These are phyloP conservation scores for Meloidogyne floridensis DNA, from an alignment of 1,140 invertebrate genomes.

Conservation along the genomic window DNA sequence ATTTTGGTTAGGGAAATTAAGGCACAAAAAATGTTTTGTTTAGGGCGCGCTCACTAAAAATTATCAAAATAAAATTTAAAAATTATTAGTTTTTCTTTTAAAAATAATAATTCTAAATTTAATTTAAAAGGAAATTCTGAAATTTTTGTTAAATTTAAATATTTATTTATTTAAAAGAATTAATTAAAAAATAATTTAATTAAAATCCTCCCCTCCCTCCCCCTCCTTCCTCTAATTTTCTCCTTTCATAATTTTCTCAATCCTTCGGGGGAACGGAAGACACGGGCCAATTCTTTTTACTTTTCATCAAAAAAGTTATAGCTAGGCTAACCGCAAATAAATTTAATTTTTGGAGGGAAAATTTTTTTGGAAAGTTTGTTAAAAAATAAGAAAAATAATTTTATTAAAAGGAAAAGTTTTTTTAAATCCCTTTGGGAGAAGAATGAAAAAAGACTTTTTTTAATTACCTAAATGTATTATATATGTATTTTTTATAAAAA, in stretches of 20 bases:
- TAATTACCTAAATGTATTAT: background rate
- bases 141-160: too few species aligned
- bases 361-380: background rate
- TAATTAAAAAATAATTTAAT: background rate
- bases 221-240: too few species aligned
- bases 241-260: background rate
- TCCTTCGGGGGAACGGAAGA: background rate
- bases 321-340: background rate
- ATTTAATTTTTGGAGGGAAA: background rate
- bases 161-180: background rate
- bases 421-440: constrained; percentile 9
- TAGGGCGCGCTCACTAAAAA: too few species aligned
- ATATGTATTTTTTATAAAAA: background rate
- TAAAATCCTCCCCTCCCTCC: background rate
- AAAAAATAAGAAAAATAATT: background rate
- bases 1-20: too few species aligned
- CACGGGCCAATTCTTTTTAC: background rate
- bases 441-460: background rate
- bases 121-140: too few species aligned
- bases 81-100: too few species aligned
- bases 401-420: background rate
- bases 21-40: too few species aligned
- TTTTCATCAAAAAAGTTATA: background rate
- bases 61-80: too few species aligned
- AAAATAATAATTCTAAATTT: too few species aligned